These are phyloP conservation scores for Maconellicoccus hirsutus DNA, from an alignment of 1,140 invertebrate genomes.

Conservation along the genomic window DNA sequence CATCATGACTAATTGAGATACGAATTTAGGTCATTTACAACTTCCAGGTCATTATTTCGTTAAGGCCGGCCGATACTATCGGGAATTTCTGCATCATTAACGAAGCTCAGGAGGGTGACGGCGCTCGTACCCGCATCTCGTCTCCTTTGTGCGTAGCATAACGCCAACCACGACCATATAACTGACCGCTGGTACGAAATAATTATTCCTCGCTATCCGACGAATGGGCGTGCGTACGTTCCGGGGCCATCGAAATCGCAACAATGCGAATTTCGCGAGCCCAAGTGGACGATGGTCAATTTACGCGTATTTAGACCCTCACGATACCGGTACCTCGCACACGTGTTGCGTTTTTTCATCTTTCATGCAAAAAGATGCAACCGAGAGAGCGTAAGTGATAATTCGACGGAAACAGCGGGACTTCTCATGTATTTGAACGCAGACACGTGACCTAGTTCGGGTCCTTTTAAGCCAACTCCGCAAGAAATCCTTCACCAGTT, in stretches of 20 bases:
- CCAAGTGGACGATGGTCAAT: slow-evolving; percentile 1
- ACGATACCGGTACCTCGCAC: not conserved
- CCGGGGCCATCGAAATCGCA: not conserved
- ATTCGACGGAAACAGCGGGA: not conserved
- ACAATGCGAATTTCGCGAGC: not conserved
- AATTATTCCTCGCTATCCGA: not conserved
- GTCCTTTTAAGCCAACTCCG: not conserved
- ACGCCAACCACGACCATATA: not conserved
- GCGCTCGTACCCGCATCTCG: too few relatives aligned
- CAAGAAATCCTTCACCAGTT: not conserved
- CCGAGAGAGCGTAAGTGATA: too few relatives aligned
- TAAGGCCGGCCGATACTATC: not conserved
- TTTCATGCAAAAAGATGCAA: too few relatives aligned
- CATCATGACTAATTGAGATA: slow-evolving; percentile 3
- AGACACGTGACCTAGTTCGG: not conserved
- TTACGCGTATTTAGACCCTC: not conserved
- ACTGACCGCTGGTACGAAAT: slow-evolving; percentile 7
- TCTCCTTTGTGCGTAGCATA: too few relatives aligned
- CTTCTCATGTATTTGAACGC: not conserved
- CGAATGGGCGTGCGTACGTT: not conserved
- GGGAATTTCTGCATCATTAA: not conserved
- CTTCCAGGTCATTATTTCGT: slow-evolving; percentile 3
- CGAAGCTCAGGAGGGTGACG: not conserved
- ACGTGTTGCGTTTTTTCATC: not conserved
- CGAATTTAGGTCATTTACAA: slow-evolving; percentile 4